Evolutionary conservation across 1,140 invertebrate species (phyloP).

Genomic region (Drosophila neocordata): DNA sequence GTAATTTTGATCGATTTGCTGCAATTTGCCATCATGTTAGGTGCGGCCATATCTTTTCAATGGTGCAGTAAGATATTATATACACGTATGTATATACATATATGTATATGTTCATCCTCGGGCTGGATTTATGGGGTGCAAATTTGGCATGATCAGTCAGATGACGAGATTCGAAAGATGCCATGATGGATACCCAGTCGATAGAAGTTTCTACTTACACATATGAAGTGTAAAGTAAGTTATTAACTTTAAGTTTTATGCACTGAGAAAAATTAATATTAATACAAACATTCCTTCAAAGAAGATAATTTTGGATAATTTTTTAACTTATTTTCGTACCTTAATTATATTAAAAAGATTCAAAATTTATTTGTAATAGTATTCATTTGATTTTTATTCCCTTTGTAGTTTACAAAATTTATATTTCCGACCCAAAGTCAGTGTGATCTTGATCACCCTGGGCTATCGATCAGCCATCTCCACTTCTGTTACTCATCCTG

Average conservation of each 20-base stretch:
- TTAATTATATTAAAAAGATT: no score
- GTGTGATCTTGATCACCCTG: no score
- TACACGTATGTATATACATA: background rate
- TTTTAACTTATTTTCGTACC: no score
- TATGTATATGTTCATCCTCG: slow-evolving; percentile 7
- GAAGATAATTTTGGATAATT: no score
- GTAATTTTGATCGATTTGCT: slow-evolving; percentile 49
- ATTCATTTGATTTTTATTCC: no score
- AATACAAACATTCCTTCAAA: no score
- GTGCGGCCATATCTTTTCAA: background rate
- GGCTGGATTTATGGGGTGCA: slow-evolving; percentile 38
- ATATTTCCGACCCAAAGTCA: no score
- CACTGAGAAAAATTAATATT: no score
- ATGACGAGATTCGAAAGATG: slow-evolving; percentile 34
- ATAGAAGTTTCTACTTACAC: background rate
- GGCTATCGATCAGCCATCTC: slow-evolving; percentile 4
- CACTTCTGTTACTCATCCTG: background rate
- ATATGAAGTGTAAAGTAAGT: background rate
- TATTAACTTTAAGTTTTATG: background rate
- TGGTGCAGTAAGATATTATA: slow-evolving; percentile 44
- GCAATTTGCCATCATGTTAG: slow-evolving; percentile 38
- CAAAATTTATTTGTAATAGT: no score
- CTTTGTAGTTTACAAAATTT: no score
- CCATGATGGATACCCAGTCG: slow-evolving; percentile 22
- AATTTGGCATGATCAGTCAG: slow-evolving; percentile 49